These are phyloP conservation scores for Drosophila mercatorum DNA, from an alignment of 2,888 invertebrate species.

Conservation along the genomic window DNA sequence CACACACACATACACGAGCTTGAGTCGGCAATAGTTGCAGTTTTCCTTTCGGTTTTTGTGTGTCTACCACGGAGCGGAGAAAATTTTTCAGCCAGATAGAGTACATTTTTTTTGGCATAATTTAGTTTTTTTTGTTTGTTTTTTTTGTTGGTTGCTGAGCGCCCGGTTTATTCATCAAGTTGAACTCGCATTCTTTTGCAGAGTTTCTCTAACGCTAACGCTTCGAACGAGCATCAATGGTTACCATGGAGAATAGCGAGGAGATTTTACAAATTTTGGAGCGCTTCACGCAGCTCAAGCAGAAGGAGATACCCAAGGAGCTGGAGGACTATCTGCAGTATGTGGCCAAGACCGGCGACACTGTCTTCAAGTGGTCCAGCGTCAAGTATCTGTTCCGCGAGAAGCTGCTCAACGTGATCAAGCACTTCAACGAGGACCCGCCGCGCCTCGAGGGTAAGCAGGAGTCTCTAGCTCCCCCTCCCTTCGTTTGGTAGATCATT, in stretches of 20 bases:
- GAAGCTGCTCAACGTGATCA: conserved; percentile 93
- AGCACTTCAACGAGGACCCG: conserved; percentile 93
- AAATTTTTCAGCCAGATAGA: conserved; percentile 27
- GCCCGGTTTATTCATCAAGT: conserved; percentile 27
- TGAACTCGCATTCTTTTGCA: conserved; percentile 29
- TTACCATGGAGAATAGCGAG: conserved; percentile 92
- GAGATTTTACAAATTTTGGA: conserved; percentile 93
- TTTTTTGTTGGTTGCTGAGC: neutral
- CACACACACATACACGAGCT: neutral
- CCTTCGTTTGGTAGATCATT: neutral
- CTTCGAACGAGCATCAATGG: conserved; percentile 52
- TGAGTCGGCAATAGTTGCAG: conserved; percentile 41
- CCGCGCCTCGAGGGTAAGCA: conserved; percentile 86
- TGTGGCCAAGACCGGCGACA: conserved; percentile 97
- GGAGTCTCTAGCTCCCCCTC: neutral
- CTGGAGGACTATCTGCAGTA: conserved; percentile 94
- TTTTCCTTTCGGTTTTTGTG: conserved; percentile 62
- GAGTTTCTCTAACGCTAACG: conserved; percentile 28
- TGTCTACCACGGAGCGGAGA: conserved; percentile 44
- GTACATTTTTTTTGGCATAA: neutral
- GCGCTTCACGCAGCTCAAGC: conserved; percentile 91
- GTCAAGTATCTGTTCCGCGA: conserved; percentile 95
- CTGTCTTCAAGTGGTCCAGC: conserved; percentile 95
- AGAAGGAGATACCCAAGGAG: conserved; percentile 93
- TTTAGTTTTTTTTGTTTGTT: neutral